Conservation (phyloP, 2,888 invertebrate species). For the Linyphia triangularis region DNA sequence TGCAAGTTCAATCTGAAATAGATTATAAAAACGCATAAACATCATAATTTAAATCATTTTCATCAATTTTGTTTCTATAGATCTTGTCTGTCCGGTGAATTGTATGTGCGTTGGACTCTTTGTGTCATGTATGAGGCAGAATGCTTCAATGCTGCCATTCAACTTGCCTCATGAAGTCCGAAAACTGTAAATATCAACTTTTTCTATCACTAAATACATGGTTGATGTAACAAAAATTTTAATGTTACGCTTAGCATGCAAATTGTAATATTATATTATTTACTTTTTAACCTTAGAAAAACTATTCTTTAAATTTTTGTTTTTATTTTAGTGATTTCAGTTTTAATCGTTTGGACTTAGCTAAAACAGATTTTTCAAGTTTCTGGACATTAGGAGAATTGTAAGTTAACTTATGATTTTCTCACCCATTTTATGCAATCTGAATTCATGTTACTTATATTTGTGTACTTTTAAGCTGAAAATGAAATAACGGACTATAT, state of each 20-base stretch:
- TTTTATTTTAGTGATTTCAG: slow-evolving; percentile 76
- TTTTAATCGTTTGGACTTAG: slow-evolving; percentile 75
- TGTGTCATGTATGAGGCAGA: slow-evolving; percentile 76
- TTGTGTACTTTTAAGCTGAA: too few species aligned
- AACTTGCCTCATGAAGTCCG: slow-evolving; percentile 75
- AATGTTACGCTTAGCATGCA: not conserved
- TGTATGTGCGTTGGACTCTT: slow-evolving; percentile 77
- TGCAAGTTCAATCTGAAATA: too few species aligned
- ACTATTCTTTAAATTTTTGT: too few species aligned
- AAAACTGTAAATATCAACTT: slow-evolving; percentile 76
- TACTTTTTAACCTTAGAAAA: too few species aligned
- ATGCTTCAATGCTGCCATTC: slow-evolving; percentile 75
- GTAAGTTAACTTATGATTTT: slow-evolving; percentile 55
- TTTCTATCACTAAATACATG: not conserved
- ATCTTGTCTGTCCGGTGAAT: slow-evolving; percentile 77
- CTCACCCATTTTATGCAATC: not conserved
- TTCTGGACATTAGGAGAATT: slow-evolving; percentile 76
- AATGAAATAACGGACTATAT: too few species aligned
- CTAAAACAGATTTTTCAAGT: slow-evolving; percentile 56
- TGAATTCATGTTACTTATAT: not conserved
- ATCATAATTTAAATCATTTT: too few species aligned
- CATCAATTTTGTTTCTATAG: slow-evolving; percentile 62
- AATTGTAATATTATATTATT: not conserved
- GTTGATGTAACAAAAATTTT: too few species aligned
- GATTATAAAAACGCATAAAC: too few species aligned